Conservation (phyloP, 64 coral and sea anemone species). For the Anthopleura sola region DNA sequence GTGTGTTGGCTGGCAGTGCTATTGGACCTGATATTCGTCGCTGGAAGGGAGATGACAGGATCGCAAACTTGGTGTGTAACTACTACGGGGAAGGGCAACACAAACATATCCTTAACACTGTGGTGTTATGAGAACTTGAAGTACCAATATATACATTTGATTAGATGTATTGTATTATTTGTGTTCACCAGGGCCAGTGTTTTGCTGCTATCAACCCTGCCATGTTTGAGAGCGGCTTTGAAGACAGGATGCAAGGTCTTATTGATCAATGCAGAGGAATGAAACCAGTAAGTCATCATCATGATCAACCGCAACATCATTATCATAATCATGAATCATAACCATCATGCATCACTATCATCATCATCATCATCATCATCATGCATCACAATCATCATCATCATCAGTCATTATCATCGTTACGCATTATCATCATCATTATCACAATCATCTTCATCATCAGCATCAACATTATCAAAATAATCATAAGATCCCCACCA, state of each 20-base stretch:
- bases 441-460: neutral
- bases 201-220: conserved; percentile 91
- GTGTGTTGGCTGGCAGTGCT: conserved; percentile 74
- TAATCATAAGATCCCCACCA: no score
- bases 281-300: conserved; percentile 66
- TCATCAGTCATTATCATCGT: neutral
- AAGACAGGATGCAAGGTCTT: conserved; percentile 80
- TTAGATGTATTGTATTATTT: no score
- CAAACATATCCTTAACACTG: no score
- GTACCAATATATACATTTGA: no score
- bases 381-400: neutral
- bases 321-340: neutral
- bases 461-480: neutral
- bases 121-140: no score
- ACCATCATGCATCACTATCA: neutral
- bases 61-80: conserved; percentile 71
- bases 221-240: conserved; percentile 78
- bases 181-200: conserved; percentile 73
- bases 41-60: conserved; percentile 74
- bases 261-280: conserved; percentile 74
- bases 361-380: neutral
- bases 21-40: conserved; percentile 76
- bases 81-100: no score
- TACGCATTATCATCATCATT: neutral
- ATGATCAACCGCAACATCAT: neutral